Evolutionary conservation across 2,888 invertebrate species (phyloP), one percentile per base, ranked within the genome.

Genomic region (Erebia aethiops): DNA sequence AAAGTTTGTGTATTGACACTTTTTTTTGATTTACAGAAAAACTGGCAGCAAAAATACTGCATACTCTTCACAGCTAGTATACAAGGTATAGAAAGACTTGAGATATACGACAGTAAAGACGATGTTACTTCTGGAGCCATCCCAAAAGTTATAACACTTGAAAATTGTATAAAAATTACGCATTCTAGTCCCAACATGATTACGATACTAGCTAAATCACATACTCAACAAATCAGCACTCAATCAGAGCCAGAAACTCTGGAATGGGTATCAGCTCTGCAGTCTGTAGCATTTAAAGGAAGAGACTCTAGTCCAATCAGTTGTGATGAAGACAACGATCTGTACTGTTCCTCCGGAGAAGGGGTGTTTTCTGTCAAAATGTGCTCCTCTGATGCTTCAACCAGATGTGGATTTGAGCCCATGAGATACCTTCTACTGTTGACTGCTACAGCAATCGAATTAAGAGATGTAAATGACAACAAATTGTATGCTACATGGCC

Each of bases 81-180:
- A 83, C 96, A 96, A 90, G 98, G 98, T 41, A 96, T 98, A 77
- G 96, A 97, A 84, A 94, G 98, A 60, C 92, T 98, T 70, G 98
- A 98, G 94, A 95, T 98, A 77, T 97, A 96, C 86, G 98, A 98
- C 79, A 95, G 94, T 81, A 96, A 96, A 86, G 97, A 97, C 76
- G 97, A 97, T 82, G 94, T 94, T 21, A 88, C 94, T 73, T 84
- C 94, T 74, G 90, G 92, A 78, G 95, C 94, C 78, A 94, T 95
- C 80, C 95, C 96, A 49, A 95, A 96, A 84, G 97, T 98, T 73
- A 95, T 98, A 74, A 97, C 97, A 0, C 94, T 98, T 68, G 97
- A 97, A 90, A 97, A 97, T 84, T 98, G 98, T 86, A 96, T 98
- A 57, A 98, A 98, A 94, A 97, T 98, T 81, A 95, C 95, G 75